These are phyloP conservation scores for Muscicapa striata DNA, from an alignment of 2,797 vertebrate genomes.

Conservation along the genomic window DNA sequence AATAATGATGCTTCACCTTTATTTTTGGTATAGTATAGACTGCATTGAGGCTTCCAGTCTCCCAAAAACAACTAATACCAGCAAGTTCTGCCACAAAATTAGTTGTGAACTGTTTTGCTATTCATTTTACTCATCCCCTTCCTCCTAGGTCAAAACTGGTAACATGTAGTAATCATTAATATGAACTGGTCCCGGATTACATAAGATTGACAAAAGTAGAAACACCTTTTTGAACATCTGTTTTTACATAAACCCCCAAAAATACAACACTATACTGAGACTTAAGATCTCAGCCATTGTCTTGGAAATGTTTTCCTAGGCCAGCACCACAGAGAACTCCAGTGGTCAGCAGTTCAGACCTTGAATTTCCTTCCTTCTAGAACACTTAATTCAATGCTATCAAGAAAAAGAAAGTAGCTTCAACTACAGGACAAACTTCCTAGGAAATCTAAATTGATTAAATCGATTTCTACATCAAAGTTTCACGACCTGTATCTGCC, in stretches of 20 bases:
- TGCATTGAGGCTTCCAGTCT: neutral
- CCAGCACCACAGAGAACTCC: neutral
- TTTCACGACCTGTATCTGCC: neutral
- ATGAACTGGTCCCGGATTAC: neutral
- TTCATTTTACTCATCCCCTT: neutral
- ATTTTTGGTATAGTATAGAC: neutral
- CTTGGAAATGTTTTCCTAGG: neutral
- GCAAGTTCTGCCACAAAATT: neutral
- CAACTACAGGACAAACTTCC: neutral
- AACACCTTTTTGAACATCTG: neutral
- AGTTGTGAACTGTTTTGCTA: neutral
- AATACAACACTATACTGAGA: neutral
- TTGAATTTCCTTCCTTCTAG: neutral
- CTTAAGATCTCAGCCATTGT: neutral
- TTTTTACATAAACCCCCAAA: neutral
- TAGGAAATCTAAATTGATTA: neutral
- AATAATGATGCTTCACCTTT: neutral
- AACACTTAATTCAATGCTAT: neutral
- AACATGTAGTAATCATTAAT: neutral
- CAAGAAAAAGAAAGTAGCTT: neutral
- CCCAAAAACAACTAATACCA: neutral
- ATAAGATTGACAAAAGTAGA: neutral
- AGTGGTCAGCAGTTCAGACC: neutral
- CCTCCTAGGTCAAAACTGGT: neutral
- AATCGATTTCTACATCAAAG: neutral